Conservation (phyloP, 2,797 vertebrate genomes). For the Hypotaenidia philippensis region DNA sequence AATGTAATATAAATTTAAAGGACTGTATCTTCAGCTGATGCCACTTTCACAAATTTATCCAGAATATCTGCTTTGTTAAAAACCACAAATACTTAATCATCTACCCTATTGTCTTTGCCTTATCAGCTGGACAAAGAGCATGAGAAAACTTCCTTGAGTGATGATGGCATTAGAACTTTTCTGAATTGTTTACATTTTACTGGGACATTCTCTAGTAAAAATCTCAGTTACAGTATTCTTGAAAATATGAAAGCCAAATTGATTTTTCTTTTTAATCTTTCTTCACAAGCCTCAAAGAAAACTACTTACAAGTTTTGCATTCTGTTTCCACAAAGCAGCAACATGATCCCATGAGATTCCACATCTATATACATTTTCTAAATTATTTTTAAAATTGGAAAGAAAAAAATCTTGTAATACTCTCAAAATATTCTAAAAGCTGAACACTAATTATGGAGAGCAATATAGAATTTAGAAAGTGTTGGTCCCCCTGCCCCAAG, state of each 20-base stretch:
- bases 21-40: neutral
- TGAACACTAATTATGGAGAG: neutral
- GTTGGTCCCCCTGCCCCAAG: neutral
- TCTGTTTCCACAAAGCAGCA: slow-evolving; percentile 21
- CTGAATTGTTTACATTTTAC: neutral
- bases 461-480: neutral
- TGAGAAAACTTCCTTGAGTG: slow-evolving; percentile 61
- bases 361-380: neutral
- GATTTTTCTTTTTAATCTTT: slow-evolving; percentile 44
- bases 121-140: slow-evolving; percentile 57
- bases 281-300: slow-evolving; percentile 72
- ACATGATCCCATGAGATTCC: neutral
- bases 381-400: neutral
- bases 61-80: slow-evolving; percentile 1
- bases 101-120: slow-evolving; percentile 57
- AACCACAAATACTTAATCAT: slow-evolving; percentile 41
- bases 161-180: slow-evolving; percentile 10
- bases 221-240: slow-evolving; percentile 43
- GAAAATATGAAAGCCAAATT: slow-evolving; percentile 70
- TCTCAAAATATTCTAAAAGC: neutral
- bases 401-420: neutral
- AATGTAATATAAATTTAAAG: neutral
- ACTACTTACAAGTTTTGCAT: slow-evolving; percentile 36
- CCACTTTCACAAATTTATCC: neutral
- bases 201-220: neutral